Conservation (phyloP, 1,140 invertebrate genomes). For the Planococcus citri region DNA sequence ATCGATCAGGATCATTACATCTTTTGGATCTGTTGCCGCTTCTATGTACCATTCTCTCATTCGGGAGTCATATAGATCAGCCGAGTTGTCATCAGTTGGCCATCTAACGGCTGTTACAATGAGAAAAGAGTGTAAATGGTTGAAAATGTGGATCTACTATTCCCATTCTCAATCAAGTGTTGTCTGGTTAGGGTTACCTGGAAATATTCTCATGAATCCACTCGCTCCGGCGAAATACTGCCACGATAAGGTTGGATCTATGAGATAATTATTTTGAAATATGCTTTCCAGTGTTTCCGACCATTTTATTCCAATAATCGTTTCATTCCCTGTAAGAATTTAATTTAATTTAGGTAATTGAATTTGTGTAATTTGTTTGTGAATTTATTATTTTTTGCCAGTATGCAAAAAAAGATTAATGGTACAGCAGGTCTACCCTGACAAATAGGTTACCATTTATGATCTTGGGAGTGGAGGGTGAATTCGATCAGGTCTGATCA, state of each 20-base stretch:
- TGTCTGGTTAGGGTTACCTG: conserved; percentile 44
- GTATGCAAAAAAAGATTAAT: too few species aligned
- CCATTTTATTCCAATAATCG: conserved; percentile 49
- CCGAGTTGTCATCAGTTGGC: conserved; percentile 36
- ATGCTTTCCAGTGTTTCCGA: conserved; percentile 74
- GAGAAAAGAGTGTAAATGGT: not conserved
- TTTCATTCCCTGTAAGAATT: conserved; percentile 35
- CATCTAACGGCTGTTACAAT: not conserved
- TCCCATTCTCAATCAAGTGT: too few species aligned
- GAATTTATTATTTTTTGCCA: too few species aligned
- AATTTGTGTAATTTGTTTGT: too few species aligned
- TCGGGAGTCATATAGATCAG: conserved; percentile 79
- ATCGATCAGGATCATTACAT: conserved; percentile 90
- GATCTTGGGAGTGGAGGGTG: too few species aligned
- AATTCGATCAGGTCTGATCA: too few species aligned
- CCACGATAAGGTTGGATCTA: conserved; percentile 81
- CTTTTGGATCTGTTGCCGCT: conserved; percentile 87
- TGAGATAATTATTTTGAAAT: conserved; percentile 76
- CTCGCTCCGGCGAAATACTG: conserved; percentile 94
- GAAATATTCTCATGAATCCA: conserved; percentile 90
- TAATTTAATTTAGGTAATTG: too few species aligned
- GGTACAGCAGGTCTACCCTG: too few species aligned
- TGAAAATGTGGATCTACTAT: too few species aligned
- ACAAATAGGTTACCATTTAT: too few species aligned
- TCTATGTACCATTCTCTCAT: conserved; percentile 90